phyloP scores from a whole-genome alignment of 2,888 invertebrate genomes.

The Branchellion lobata region DNA sequence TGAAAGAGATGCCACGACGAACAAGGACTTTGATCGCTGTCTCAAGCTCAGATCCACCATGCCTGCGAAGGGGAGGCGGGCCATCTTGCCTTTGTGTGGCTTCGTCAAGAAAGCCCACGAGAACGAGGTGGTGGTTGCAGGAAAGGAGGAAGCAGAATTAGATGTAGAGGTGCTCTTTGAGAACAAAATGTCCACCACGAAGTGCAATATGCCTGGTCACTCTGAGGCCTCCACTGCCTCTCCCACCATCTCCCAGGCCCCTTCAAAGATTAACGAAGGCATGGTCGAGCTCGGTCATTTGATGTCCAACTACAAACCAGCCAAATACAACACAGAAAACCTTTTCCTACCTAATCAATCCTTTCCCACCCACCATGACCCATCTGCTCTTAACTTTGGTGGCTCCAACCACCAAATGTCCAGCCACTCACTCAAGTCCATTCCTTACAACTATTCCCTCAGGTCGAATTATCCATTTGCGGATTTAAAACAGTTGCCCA shows the following conservation, averaged over 20 bases:
- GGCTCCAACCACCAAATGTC: background rate
- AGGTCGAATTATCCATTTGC: background rate
- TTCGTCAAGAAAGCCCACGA: slow-evolving; percentile 38
- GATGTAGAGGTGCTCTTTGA: slow-evolving; percentile 28
- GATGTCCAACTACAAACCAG: background rate
- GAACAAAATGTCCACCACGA: slow-evolving; percentile 16
- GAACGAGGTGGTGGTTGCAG: background rate
- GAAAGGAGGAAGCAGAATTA: slow-evolving; percentile 26
- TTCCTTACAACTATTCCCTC: slow-evolving; percentile 21
- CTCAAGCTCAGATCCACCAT: slow-evolving; percentile 6
- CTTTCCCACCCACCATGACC: background rate
- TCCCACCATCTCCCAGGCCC: background rate
- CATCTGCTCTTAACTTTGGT: background rate
- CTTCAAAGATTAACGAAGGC: slow-evolving; percentile 25
- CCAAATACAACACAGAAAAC: background rate
- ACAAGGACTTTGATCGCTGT: background rate
- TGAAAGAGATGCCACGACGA: background rate
- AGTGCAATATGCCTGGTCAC: background rate
- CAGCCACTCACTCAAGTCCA: background rate
- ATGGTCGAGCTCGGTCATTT: slow-evolving; percentile 31
- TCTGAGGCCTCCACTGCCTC: background rate
- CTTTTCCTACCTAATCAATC: background rate
- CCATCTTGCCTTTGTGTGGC: slow-evolving; percentile 31
- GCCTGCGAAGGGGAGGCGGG: slow-evolving; percentile 25
- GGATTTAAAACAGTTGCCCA: background rate